Evolutionary conservation across 1,140 invertebrate genomes (phyloP).

Genomic region (Drosophila novamexicana): DNA sequence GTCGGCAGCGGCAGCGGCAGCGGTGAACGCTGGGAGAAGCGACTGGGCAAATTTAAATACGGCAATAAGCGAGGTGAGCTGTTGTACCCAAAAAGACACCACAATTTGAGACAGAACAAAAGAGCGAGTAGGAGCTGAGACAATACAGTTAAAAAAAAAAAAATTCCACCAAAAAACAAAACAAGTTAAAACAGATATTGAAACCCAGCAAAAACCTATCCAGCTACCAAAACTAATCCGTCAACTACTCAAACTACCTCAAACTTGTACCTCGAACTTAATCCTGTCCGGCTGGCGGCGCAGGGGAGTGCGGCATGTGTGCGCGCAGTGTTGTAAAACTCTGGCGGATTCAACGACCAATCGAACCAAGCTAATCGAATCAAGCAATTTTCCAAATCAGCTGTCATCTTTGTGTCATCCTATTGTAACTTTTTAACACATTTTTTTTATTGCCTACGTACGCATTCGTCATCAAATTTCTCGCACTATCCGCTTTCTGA

Average conservation of each 20-base stretch:
- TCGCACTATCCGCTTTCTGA: not conserved
- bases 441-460: slow-evolving; percentile 4
- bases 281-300: slow-evolving; percentile 6
- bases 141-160: not conserved
- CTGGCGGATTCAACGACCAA: slow-evolving; percentile 37
- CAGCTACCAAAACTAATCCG: slow-evolving; percentile 22
- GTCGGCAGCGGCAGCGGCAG: slow-evolving; percentile 20
- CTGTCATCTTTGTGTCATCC: slow-evolving; percentile 17
- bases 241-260: slow-evolving; percentile 13
- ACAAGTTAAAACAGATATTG: not conserved
- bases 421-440: not conserved
- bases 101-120: slow-evolving; percentile 10
- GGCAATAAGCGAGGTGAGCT: slow-evolving; percentile 85
- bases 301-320: slow-evolving; percentile 46
- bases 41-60: slow-evolving; percentile 85
- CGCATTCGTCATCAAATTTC: slow-evolving; percentile 10
- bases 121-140: not conserved
- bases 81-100: slow-evolving; percentile 51
- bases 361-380: slow-evolving; percentile 31
- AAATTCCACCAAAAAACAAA: not conserved
- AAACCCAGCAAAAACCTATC: slow-evolving; percentile 3
- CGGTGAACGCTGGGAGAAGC: slow-evolving; percentile 73
- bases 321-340: slow-evolving; percentile 32
- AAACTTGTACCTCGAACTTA: slow-evolving; percentile 9
- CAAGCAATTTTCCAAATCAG: slow-evolving; percentile 33